Evolutionary conservation across 2,888 invertebrate genomes (phyloP).

Genomic region (Polyommatus icarus): DNA sequence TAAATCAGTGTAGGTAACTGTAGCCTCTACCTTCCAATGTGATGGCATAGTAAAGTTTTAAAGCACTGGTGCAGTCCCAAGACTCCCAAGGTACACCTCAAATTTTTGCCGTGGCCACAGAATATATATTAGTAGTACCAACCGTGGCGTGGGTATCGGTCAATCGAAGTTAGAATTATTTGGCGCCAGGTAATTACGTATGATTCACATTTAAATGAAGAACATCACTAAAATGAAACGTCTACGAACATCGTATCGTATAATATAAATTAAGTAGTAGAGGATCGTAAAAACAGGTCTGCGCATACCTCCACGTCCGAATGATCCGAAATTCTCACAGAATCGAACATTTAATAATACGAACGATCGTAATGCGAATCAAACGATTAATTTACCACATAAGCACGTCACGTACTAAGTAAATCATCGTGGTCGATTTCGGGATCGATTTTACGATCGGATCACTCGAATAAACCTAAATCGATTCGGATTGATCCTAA

Average conservation of each 20-base stretch:
- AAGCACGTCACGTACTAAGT: constrained; percentile 76
- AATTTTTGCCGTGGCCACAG: neutral
- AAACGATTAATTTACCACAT: constrained; percentile 74
- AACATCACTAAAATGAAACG: constrained; percentile 31
- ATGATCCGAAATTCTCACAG: constrained; percentile 75
- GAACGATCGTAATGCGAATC: constrained; percentile 72
- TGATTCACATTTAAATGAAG: constrained; percentile 26
- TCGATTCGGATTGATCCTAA: constrained; percentile 73
- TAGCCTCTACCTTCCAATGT: neutral
- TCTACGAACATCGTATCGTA: constrained; percentile 30
- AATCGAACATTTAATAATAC: constrained; percentile 74
- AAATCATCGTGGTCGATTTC: constrained; percentile 74
- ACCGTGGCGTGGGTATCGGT: neutral
- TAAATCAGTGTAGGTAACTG: neutral
- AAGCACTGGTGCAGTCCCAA: too few species aligned
- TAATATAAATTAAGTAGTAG: constrained; percentile 38
- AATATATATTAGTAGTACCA: too few species aligned
- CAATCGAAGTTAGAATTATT: neutral
- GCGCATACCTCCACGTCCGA: constrained; percentile 64
- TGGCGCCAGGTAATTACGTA: neutral
- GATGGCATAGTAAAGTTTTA: neutral
- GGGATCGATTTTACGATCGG: constrained; percentile 69
- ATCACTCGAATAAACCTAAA: constrained; percentile 73
- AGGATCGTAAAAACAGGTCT: constrained; percentile 39
- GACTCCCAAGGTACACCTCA: neutral